Evolutionary conservation across 2,113 vertebrate genomes (phyloP).

Genomic region (Romanogobio albipinnatus): DNA sequence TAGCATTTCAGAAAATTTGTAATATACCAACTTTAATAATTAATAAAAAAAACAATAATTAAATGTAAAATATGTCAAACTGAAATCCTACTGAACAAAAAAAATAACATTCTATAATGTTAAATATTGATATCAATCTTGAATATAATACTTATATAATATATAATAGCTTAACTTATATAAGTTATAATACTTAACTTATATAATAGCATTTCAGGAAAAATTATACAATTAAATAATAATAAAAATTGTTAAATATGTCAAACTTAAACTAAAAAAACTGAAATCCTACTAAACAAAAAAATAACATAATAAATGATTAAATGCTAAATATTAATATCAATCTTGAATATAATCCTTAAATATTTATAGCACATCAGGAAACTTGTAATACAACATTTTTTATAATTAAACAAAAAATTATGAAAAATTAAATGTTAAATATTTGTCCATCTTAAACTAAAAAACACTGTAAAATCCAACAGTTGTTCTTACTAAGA

Average conservation of each 20-base stretch:
- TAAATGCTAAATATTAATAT: not conserved
- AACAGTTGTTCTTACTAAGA: too few species aligned
- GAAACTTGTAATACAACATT: not conserved
- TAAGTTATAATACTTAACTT: too few species aligned
- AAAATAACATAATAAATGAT: not conserved
- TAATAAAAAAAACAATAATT: not conserved
- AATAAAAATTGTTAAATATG: not conserved
- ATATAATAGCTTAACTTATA: too few species aligned
- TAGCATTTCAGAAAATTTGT: too few species aligned
- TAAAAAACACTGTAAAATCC: too few species aligned
- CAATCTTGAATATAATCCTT: not conserved
- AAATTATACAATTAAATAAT: too few species aligned
- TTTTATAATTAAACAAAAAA: too few species aligned
- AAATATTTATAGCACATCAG: too few species aligned
- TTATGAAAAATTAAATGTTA: not conserved
- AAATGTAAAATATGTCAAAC: not conserved
- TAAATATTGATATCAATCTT: too few species aligned
- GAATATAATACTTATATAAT: too few species aligned
- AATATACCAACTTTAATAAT: too few species aligned
- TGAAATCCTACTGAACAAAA: not conserved
- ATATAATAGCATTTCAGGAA: too few species aligned
- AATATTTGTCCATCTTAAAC: not conserved
- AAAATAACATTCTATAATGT: not conserved
- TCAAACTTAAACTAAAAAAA: not conserved
- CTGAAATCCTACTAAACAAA: not conserved